phyloP scores from a whole-genome alignment of 2,888 invertebrate species.

The Drosophila helvetica region DNA sequence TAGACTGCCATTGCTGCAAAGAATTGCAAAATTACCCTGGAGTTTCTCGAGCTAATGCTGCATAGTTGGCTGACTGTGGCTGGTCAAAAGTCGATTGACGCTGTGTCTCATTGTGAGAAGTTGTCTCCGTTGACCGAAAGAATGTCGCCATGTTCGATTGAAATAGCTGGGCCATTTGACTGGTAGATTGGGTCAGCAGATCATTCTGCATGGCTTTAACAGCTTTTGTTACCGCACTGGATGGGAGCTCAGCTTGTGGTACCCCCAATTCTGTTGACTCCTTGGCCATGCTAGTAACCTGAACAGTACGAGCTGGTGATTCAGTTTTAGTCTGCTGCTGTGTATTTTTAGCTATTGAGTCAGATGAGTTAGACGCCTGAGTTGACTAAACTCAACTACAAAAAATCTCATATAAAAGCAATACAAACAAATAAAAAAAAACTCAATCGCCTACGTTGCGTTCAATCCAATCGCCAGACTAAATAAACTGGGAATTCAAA shows the following conservation, averaged over 20 bases:
- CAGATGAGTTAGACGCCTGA: too few species aligned
- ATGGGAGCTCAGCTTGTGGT: not conserved
- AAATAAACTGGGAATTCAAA: too few species aligned
- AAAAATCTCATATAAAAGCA: too few species aligned
- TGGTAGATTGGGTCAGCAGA: not conserved
- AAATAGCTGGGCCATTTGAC: not conserved
- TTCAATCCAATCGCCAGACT: too few species aligned
- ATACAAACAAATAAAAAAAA: too few species aligned
- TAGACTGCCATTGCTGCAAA: slow-evolving; percentile 2
- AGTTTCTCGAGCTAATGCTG: not conserved
- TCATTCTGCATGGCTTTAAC: not conserved
- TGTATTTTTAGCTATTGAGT: not conserved
- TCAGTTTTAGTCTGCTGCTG: not conserved
- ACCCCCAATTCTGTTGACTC: not conserved
- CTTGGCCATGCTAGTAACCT: not conserved
- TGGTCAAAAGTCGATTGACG: too few species aligned
- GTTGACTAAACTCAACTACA: too few species aligned
- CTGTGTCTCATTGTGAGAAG: not conserved
- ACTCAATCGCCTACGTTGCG: too few species aligned
- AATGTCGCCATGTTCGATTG: not conserved
- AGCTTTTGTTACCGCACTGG: too few species aligned
- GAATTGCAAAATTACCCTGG: slow-evolving; percentile 1
- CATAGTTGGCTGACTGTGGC: not conserved
- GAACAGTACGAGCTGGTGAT: not conserved
- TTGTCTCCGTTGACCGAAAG: too few species aligned